A percentile compares a stretch with the other conserved stretches of the same genome.
phyloP scores from a whole-genome alignment of 2,888 invertebrate genomes.

The Oasisia sp. region DNA sequence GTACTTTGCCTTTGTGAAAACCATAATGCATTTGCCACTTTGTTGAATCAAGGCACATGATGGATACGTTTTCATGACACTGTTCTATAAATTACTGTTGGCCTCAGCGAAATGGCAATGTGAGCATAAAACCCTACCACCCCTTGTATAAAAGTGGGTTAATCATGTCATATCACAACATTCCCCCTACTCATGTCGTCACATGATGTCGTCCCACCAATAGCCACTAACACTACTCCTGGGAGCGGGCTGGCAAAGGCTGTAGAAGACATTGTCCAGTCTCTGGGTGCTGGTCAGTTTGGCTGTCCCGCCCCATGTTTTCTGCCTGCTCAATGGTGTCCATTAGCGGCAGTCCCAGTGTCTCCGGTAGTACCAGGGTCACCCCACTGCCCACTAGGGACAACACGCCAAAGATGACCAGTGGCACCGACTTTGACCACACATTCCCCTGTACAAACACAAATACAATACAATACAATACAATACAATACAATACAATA shows the following conservation, averaged over 20 bases:
- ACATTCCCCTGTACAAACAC: constrained; percentile 21
- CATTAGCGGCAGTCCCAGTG: constrained; percentile 27
- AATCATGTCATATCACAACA: neutral
- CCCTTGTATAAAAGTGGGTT: neutral
- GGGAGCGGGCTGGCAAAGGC: neutral
- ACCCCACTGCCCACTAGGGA: constrained; percentile 32
- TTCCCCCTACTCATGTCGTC: neutral
- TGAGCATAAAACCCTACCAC: too few relatives aligned
- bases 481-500: too few relatives aligned
- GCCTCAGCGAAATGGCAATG: too few relatives aligned
- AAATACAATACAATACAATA: too few relatives aligned
- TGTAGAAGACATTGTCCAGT: neutral
- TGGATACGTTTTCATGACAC: neutral
- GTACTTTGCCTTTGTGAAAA: neutral
- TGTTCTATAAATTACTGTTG: too few relatives aligned
- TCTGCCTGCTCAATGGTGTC: constrained; percentile 38
- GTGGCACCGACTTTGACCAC: constrained; percentile 27
- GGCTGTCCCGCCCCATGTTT: neutral
- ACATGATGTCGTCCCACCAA: neutral
- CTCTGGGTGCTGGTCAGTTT: neutral
- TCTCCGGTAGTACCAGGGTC: constrained; percentile 34
- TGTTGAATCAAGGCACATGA: neutral
- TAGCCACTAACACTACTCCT: neutral
- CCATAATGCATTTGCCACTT: neutral
- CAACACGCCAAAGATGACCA: constrained; percentile 33